These are phyloP conservation scores for Athrips mouffetella DNA, from an alignment of 2,888 invertebrate genomes.

Conservation along the genomic window DNA sequence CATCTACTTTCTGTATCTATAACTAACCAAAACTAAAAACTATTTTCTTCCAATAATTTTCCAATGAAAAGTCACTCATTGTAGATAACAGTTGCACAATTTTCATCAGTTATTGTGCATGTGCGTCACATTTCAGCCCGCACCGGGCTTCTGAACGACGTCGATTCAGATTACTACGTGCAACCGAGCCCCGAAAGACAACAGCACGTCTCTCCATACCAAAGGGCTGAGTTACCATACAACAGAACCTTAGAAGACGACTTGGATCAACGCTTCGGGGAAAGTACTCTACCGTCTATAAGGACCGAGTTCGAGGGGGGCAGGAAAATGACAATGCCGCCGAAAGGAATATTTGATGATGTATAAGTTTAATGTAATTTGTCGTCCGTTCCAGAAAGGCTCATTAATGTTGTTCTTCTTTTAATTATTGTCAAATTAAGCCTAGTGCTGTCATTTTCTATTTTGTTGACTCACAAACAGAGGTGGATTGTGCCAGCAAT, in stretches of 20 bases:
- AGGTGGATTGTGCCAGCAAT: too few species aligned
- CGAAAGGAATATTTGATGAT: conserved; percentile 90
- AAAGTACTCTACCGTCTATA: conserved; percentile 74
- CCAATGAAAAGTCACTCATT: background rate
- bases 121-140: conserved; percentile 79
- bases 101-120: conserved; percentile 68
- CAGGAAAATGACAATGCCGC: conserved; percentile 82
- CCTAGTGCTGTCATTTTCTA: too few species aligned
- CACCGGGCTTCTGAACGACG: conserved; percentile 87
- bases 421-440: too few species aligned
- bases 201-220: conserved; percentile 43
- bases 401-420: too few species aligned
- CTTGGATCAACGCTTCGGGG: conserved; percentile 82
- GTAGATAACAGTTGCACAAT: background rate
- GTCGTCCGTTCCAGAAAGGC: too few species aligned
- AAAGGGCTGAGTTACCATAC: conserved; percentile 49
- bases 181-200: conserved; percentile 59
- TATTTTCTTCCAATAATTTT: background rate
- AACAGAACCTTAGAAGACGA: conserved; percentile 69
- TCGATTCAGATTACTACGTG: conserved; percentile 86
- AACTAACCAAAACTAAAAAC: too few species aligned
- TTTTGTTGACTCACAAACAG: too few species aligned
- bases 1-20: too few species aligned
- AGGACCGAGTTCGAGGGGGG: conserved; percentile 50
- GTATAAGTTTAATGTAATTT: conserved; percentile 74